Evolutionary conservation across 2,113 vertebrate genomes (phyloP).

Genomic region (Hydrolagus affinis): DNA sequence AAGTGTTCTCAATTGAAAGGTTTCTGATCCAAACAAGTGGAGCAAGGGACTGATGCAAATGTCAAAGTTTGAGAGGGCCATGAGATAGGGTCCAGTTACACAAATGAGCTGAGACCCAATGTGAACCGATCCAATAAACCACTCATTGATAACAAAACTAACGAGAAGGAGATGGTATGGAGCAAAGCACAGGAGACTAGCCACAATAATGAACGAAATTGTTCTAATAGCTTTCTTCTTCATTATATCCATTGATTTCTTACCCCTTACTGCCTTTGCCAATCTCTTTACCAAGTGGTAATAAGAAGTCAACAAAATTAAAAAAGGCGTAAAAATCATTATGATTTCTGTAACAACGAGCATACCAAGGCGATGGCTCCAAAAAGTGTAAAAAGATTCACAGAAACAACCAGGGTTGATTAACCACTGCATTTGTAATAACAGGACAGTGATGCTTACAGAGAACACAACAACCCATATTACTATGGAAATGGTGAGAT

Average conservation of each 20-base stretch:
- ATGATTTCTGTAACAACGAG: background rate
- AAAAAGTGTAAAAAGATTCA: no score
- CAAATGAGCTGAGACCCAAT: background rate
- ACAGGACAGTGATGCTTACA: background rate
- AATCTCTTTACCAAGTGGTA: background rate
- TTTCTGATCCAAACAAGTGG: background rate
- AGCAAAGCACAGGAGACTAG: background rate
- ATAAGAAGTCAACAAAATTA: background rate
- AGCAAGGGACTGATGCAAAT: background rate
- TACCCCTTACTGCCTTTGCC: background rate
- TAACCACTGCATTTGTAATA: background rate
- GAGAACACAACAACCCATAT: background rate
- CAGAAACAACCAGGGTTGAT: rapidly evolving
- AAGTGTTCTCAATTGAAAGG: background rate
- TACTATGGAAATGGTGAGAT: background rate
- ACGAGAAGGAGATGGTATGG: background rate
- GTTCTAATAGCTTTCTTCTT: background rate
- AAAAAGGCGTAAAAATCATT: background rate
- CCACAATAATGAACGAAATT: background rate
- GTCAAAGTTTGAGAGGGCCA: background rate
- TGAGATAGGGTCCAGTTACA: background rate
- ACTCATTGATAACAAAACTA: background rate
- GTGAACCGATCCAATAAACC: background rate
- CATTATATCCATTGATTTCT: background rate
- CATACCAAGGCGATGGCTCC: background rate